These are phyloP conservation scores for Paraescarpia echinospica DNA, from an alignment of 1,140 invertebrate genomes.

Conservation along the genomic window DNA sequence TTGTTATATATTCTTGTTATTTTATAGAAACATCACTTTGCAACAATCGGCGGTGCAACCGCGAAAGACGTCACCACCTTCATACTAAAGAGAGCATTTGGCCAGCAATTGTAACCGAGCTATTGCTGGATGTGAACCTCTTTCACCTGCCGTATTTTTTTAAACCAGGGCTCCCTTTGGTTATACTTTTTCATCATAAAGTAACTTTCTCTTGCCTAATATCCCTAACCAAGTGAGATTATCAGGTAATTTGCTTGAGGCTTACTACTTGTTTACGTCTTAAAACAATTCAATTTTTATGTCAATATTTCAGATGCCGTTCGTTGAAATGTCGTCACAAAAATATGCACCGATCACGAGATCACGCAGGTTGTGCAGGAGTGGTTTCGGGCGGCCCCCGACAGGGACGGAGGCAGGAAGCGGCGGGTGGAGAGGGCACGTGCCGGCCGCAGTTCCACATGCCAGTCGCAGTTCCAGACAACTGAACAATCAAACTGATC, in stretches of 20 bases:
- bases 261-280: too few species aligned
- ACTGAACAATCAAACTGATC: too few species aligned
- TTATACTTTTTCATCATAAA: neutral
- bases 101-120: neutral
- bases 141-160: too few species aligned
- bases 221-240: neutral
- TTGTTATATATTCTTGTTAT: too few species aligned
- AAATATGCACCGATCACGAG: neutral
- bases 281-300: too few species aligned
- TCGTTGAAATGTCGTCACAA: neutral
- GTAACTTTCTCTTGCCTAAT: neutral
- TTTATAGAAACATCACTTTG: neutral
- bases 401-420: neutral
- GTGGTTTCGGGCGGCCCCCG: neutral
- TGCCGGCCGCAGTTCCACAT: too few species aligned
- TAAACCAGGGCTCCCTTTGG: neutral
- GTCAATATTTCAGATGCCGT: constrained; percentile 16
- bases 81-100: neutral
- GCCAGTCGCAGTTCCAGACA: too few species aligned
- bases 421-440: neutral
- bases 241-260: too few species aligned
- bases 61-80: neutral
- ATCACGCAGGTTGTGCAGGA: neutral
- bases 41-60: neutral
- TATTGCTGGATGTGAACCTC: neutral